Evolutionary conservation across 1,140 invertebrate genomes (phyloP), one percentile per base, ranked within the genome.

Genomic region (Heterodera schachtii): DNA sequence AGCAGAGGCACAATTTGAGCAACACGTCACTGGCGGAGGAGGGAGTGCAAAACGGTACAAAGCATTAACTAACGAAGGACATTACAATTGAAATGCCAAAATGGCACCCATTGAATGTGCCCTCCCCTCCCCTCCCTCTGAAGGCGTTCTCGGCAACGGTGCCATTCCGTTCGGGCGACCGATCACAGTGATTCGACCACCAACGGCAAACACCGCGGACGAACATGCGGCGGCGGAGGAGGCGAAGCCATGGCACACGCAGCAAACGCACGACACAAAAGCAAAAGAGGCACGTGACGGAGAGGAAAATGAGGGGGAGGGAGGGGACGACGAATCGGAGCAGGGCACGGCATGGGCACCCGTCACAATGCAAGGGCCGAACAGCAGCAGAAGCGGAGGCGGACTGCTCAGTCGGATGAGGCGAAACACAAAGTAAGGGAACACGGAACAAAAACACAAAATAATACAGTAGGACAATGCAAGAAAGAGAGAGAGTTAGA

Each of bases 131-230:
- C 19, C 19, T 7, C 13, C 13, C 16, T 19, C 57, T 19, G 19
- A 64, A 78, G 64, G 77, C 52, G 46, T 78, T 64, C 77, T 64
- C 43, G 57, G 57, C n/a, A 78, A 78, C 66, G 77, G 77, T n/a
- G 70, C 77, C n/a, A 31, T 78, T 41, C 76, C 76, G 19, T 66
- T 66, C 47, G 31, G 44, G 3, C 31, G 21, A 31, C 77, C 77
- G 21, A 78, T 69, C 66, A 69, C 77, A 16, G 66, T 78, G 52
- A 70, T 78, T 41, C 57, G 57, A n/a, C 66, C 52, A 13, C 77
- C 57, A 70, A 78, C 64, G 47, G 66, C 77, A n/a, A 41, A 31
- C 31, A 31, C 31, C 31, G 31, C 31, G 31, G 31, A 31, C 31
- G 31, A 31, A 31, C 31, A 31, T 31, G 31, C 75, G 16, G 57